Evolutionary conservation across 2,113 vertebrate species (phyloP).

Genomic region (Osmerus eperlanus): DNA sequence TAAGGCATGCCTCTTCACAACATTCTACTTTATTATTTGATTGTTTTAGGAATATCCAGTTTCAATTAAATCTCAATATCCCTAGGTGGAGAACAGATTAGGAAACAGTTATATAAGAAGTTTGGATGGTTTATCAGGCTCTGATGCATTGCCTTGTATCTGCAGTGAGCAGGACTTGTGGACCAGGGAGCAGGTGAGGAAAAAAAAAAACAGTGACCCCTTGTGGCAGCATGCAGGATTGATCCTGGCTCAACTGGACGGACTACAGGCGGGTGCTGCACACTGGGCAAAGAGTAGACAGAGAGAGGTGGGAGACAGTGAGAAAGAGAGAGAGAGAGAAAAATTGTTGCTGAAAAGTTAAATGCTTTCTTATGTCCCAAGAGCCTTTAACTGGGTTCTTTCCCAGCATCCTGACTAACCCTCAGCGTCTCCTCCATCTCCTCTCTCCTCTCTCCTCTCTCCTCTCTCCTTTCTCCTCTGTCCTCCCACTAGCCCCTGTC

Average conservation of each 20-base stretch:
- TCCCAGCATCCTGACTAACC: no score
- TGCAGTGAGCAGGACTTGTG: constrained; percentile 81
- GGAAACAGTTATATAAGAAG: background rate
- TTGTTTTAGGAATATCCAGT: background rate
- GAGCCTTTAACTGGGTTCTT: no score
- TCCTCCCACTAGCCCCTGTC: constrained; percentile 72
- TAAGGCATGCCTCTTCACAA: constrained; percentile 61
- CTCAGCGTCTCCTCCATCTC: no score
- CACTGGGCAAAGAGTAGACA: constrained; percentile 73
- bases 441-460: constrained; percentile 7
- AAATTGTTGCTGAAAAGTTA: background rate
- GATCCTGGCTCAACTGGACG: constrained; percentile 80
- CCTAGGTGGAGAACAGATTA: background rate
- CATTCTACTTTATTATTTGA: background rate
- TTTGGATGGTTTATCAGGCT: background rate
- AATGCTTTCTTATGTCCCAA: no score
- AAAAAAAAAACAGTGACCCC: constrained; percentile 62
- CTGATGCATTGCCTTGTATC: background rate
- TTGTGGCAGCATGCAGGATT: constrained; percentile 83
- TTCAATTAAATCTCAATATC: background rate
- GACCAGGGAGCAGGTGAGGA: constrained; percentile 77
- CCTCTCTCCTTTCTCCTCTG: constrained; percentile 18
- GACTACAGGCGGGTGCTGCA: constrained; percentile 78
- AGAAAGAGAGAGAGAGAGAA: background rate
- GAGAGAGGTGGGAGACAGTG: constrained; percentile 59